Evolutionary conservation across 2,888 invertebrate species (phyloP).

Genomic region (Eilema griseolum): DNA sequence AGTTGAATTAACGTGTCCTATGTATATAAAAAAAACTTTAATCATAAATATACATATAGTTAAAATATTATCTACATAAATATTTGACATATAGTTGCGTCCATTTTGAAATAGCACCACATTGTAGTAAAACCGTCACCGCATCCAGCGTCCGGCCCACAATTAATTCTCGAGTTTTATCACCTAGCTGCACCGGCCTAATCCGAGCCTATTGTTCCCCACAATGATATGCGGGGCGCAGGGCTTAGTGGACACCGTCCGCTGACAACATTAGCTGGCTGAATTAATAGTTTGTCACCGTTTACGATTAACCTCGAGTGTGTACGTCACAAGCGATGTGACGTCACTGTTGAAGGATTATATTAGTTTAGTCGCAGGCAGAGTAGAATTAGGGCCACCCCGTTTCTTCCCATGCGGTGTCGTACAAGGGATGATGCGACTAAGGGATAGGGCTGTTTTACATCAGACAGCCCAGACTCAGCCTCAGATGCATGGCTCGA

Average conservation of each 20-base stretch:
- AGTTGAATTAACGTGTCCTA: no score
- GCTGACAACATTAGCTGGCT: constrained; percentile 46
- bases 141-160: constrained; percentile 13
- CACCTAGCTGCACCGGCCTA: constrained; percentile 45
- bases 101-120: constrained; percentile 13
- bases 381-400: no score
- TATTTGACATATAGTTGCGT: background rate
- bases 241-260: constrained; percentile 43
- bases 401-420: no score
- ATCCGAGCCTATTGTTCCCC: constrained; percentile 46
- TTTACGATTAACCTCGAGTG: constrained; percentile 46
- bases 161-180: constrained; percentile 52
- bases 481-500: no score
- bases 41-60: no score
- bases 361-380: background rate
- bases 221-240: constrained; percentile 39
- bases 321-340: constrained; percentile 10
- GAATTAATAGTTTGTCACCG: constrained; percentile 52
- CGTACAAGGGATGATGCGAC: no score
- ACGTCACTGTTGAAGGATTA: constrained; percentile 12
- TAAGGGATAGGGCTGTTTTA: no score
- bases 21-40: no score
- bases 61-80: background rate
- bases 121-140: constrained; percentile 11
- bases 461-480: no score